A percentile compares a stretch with the other conserved stretches of the same genome.
Evolutionary conservation across 2,113 vertebrate species (phyloP).

Genomic region (Raja brachyura): DNA sequence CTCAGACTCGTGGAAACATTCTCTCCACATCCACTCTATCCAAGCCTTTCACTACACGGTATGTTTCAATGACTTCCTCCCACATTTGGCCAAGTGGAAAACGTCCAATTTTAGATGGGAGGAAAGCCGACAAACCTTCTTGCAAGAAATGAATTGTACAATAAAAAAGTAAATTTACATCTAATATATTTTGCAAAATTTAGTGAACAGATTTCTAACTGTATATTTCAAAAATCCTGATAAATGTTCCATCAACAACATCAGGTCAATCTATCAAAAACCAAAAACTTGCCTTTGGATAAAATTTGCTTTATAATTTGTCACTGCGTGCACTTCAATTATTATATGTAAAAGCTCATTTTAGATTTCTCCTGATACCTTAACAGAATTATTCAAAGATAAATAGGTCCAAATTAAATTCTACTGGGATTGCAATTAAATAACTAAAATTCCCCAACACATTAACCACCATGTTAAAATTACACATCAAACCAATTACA

Average conservation of each 20-base stretch:
- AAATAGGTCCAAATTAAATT: not conserved
- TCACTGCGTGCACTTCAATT: not conserved
- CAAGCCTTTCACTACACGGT: too few species aligned
- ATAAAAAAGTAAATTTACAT: not conserved
- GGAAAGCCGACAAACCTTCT: not conserved
- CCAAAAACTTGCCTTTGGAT: not conserved
- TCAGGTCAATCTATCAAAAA: not conserved
- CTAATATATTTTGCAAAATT: not conserved
- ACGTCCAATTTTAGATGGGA: too few species aligned
- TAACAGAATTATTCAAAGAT: not conserved
- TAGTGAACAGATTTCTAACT: not conserved
- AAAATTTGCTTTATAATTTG: not conserved
- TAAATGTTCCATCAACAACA: not conserved
- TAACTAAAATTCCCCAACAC: not conserved
- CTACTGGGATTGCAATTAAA: not conserved
- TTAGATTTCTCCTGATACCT: not conserved
- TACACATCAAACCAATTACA: not conserved
- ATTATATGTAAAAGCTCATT: not conserved
- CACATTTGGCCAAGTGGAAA: too few species aligned
- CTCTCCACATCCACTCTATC: too few species aligned
- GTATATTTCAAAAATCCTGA: not conserved
- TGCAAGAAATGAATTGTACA: not conserved
- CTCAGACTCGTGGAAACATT: too few species aligned
- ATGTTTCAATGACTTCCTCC: too few species aligned
- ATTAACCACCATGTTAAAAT: not conserved